A percentile compares a stretch with the other conserved stretches of the same genome.
These are phyloP conservation scores for Onthophagus taurus DNA, from an alignment of 1,140 invertebrate species.

Conservation along the genomic window DNA sequence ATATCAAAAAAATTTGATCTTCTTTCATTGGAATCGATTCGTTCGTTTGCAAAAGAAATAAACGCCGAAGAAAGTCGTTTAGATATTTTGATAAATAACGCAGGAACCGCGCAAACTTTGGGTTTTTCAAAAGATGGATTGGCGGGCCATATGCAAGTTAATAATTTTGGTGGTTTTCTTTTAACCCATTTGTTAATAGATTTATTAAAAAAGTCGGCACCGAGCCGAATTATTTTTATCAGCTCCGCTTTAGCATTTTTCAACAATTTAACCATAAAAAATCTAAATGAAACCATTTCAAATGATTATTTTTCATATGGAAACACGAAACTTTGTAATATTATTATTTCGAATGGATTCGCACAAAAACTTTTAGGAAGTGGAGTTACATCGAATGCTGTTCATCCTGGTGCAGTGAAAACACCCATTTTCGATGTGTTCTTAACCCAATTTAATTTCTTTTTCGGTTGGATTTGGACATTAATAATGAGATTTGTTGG, in stretches of 20 bases:
- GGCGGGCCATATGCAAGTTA: not conserved
- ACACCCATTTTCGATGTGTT: no score
- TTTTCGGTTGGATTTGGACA: constrained; percentile 36
- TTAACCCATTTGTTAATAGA: not conserved
- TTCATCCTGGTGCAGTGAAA: constrained; percentile 45
- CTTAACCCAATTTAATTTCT: no score
- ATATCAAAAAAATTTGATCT: not conserved
- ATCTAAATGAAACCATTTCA: not conserved
- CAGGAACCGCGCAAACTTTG: not conserved
- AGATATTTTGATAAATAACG: not conserved
- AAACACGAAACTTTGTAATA: constrained; percentile 26
- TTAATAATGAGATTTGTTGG: constrained; percentile 9
- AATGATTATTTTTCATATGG: not conserved
- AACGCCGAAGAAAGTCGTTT: not conserved
- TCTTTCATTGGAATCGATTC: not conserved
- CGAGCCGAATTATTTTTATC: not conserved
- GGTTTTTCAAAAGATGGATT: not conserved
- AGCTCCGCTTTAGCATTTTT: not conserved
- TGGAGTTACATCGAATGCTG: constrained; percentile 41
- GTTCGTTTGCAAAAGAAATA: not conserved
- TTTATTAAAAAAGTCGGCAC: constrained; percentile 1
- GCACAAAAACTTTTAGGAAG: constrained; percentile 25
- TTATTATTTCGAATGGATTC: constrained; percentile 31
- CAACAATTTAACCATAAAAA: not conserved
- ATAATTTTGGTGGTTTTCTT: not conserved